These are phyloP conservation scores for Apamea monoglypha DNA, from an alignment of 2,888 invertebrate genomes.

Conservation along the genomic window DNA sequence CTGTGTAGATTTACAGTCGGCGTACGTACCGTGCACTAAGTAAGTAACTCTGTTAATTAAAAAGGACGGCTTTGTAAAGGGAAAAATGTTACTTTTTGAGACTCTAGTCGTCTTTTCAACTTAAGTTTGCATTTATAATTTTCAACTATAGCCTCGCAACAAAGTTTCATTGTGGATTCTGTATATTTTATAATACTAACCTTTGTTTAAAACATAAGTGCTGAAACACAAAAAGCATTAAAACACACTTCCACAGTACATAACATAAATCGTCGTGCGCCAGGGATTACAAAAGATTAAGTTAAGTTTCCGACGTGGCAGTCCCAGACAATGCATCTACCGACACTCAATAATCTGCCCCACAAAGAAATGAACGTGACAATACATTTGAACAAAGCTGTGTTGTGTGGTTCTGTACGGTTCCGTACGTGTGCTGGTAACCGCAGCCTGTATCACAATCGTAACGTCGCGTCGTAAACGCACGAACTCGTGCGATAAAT, in stretches of 20 bases:
- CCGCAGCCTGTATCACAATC: constrained; percentile 51
- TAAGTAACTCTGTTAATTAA: constrained; percentile 56
- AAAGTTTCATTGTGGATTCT: not conserved
- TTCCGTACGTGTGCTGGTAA: constrained; percentile 50
- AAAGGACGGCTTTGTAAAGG: constrained; percentile 29
- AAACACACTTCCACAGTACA: constrained; percentile 22
- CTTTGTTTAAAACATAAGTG: not conserved
- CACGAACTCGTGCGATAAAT: constrained; percentile 58
- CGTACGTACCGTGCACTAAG: constrained; percentile 38
- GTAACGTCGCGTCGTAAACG: constrained; percentile 63
- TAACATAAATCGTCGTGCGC: constrained; percentile 29
- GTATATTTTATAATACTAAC: not conserved
- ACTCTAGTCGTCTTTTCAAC: constrained; percentile 21
- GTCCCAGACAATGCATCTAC: constrained; percentile 48
- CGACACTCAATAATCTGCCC: constrained; percentile 48
- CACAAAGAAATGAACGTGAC: constrained; percentile 63
- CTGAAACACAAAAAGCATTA: not conserved
- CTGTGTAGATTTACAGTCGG: constrained; percentile 55
- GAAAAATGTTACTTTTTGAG: constrained; percentile 25
- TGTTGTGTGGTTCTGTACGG: constrained; percentile 22
- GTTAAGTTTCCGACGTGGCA: constrained; percentile 20
- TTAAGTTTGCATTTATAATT: constrained; percentile 24
- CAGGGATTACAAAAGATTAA: constrained; percentile 49
- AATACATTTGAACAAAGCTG: constrained; percentile 53
- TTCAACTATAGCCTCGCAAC: not conserved